Evolutionary conservation across 2,797 vertebrate genomes (phyloP), one percentile per base, ranked within the genome.

Genomic region (Rhynchonycteris naso): DNA sequence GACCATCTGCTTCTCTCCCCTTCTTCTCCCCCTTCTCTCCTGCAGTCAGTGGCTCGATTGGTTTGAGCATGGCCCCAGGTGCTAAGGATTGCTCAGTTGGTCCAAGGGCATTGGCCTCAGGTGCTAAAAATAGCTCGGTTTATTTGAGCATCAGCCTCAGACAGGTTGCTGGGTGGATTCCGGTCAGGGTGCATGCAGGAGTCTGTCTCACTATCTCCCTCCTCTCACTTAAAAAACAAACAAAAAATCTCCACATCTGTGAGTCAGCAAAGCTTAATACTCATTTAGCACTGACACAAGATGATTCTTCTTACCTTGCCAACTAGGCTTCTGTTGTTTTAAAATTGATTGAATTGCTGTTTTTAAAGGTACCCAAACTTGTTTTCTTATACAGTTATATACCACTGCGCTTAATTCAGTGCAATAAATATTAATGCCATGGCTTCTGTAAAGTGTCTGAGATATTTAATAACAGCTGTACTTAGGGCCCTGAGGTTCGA

Each of bases 291-390:
- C 38, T 50, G 38, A 88, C 11, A n/a, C 21, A 14, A 47, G 14
- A n/a, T 43, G 61, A 47, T 33, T 30, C 47, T 47, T 87, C 56
- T 61, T 35, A 33, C 68, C 43, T 88, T 54, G 21, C 47, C 68
- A 43, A 30, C 3, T 10, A 56, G 68, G 50, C 52, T 75, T 81
- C 66, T 91, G 2, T 83, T 92, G 65, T 85, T 90, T 91, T 76
- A 43, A 89, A 59, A 91, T 71, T 80, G 93, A 88, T 22, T 79
- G 58, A 18, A 66, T 92, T 82, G 58, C 13, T 88, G 1, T 91
- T 80, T 68, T 28, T 81, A 66, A 93, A 90, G 50, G 28, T 78
- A 38, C 7, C 24, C 63, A 59, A 74, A n/a, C 38, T 65, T 72
- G n/a, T 59, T 66, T 50, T 69, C 24, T 61, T 72, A 30, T 63